phyloP scores from a whole-genome alignment of 2,113 vertebrate species.

The Notiomystis cincta region DNA sequence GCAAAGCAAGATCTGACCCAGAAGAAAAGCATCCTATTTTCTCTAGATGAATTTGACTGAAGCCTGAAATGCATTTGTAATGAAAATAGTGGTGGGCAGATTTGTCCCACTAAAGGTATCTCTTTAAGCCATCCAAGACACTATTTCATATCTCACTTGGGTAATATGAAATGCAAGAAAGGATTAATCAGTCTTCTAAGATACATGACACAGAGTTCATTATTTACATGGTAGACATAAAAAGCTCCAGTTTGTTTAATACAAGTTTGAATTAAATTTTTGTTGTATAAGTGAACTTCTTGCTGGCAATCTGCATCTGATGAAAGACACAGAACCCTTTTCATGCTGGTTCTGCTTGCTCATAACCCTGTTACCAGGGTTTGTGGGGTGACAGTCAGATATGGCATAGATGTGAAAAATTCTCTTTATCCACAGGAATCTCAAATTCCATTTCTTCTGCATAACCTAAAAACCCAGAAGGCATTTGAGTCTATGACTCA shows the following conservation, averaged over 20 bases:
- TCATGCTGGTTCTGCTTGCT: not conserved
- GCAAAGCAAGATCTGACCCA: not conserved
- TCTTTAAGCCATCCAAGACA: not conserved
- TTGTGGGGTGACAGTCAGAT: fast-evolving
- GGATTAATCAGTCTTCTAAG: not conserved
- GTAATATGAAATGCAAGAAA: not conserved
- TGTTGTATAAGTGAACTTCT: not conserved
- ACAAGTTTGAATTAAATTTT: not conserved
- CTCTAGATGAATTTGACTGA: not conserved
- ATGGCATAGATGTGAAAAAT: not conserved
- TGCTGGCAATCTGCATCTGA: not conserved
- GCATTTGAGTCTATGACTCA: not conserved
- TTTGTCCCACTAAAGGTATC: not conserved
- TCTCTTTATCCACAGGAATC: not conserved
- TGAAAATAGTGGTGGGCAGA: not conserved
- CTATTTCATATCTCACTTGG: not conserved
- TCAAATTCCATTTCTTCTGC: not conserved
- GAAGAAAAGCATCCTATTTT: not conserved
- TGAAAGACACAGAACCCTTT: not conserved
- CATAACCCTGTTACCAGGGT: not conserved
- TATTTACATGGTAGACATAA: not conserved
- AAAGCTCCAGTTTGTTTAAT: not conserved
- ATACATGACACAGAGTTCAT: not conserved
- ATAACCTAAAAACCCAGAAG: not conserved
- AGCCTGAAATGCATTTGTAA: not conserved